A percentile compares a stretch with the other conserved stretches of the same genome.
phyloP scores from a whole-genome alignment of 2,888 invertebrate genomes.

The Nomada flava region DNA sequence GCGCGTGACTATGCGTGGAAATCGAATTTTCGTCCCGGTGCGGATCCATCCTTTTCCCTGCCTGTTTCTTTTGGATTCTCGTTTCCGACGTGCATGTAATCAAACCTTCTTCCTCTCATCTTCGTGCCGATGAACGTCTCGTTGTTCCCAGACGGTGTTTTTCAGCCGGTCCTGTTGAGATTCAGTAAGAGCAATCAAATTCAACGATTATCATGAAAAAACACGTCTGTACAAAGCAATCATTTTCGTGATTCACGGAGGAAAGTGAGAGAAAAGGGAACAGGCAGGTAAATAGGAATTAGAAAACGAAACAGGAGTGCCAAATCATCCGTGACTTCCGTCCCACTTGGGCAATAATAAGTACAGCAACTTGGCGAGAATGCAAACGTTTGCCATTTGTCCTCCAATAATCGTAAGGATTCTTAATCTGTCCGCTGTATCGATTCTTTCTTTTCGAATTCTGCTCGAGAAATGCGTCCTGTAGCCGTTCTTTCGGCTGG shows the following conservation, averaged over 20 bases:
- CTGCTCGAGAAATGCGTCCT: constrained; percentile 17
- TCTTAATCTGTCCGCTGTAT: constrained; percentile 54
- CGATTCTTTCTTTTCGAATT: constrained; percentile 24
- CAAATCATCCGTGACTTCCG: constrained; percentile 71
- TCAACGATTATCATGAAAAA: not conserved
- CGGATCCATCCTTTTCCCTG: constrained; percentile 5
- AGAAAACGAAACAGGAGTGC: constrained; percentile 51
- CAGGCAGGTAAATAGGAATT: constrained; percentile 30
- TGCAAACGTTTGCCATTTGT: constrained; percentile 51
- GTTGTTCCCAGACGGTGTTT: not conserved
- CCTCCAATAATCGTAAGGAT: constrained; percentile 60
- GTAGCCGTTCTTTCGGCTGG: constrained; percentile 27
- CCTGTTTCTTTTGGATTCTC: constrained; percentile 11
- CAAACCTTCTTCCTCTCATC: not conserved
- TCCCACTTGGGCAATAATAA: constrained; percentile 72
- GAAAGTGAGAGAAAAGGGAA: constrained; percentile 15
- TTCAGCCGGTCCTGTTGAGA: not conserved
- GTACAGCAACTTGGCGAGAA: constrained; percentile 47
- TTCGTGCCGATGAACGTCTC: not conserved
- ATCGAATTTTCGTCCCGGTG: constrained; percentile 41
- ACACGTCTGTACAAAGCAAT: not conserved
- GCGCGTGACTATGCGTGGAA: constrained; percentile 6
- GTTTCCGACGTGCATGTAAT: not conserved
- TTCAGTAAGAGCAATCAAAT: not conserved
- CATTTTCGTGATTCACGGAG: not conserved